Evolutionary conservation across 1,140 invertebrate genomes (phyloP), one percentile per base, ranked within the genome.

Genomic region (Whitmania pigra): DNA sequence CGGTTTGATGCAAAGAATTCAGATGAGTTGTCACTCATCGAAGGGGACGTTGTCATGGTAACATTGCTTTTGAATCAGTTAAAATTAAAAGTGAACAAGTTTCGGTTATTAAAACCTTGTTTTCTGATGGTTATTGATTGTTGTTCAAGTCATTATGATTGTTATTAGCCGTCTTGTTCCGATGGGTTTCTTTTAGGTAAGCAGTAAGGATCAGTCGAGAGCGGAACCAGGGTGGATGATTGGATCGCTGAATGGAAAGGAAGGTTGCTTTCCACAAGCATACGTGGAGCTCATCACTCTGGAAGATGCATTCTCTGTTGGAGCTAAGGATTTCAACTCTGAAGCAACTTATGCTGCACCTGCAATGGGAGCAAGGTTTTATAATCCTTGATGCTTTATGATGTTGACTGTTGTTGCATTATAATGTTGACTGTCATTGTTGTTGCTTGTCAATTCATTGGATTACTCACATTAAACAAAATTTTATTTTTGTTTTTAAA

Each of bases 261-360:
- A 88, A 9, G 94, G 95, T n/a, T 97, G 94, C 92, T 98, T 98
- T 83, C 95, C 96, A 5, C 92, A 96, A 82, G 91, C 92, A 7
- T 98, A 97, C 81, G 93, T 94, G 18, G 91, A 96, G 79, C 87
- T 87, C 40, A 80, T 49, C 15, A 49, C 43, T 49, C 11, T 49
- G 43, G 43, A 49, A 49, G 9, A 49, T 49, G 43, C 43, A 49
- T 49, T 49, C 15, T 49, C 43, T 49, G 43, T 17, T 49, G 43
- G 43, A 7, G 43, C 43, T 49, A 49, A 49, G 43, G 43, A 49
- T 17, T 49, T 93, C 22, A 80, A 81, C 69, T 76, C 71, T n/a
- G 77, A 76, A 36, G 76, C 73, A 25, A 29, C n/a, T 68, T 22
- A 13, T 49, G 43, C 43, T 49, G 43, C 5, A 3, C 43, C 43